A percentile compares a stretch with the other conserved stretches of the same genome.
These are phyloP conservation scores for Brachyhypopomus occidentalis DNA, from an alignment of 2,113 vertebrate species.

Conservation along the genomic window DNA sequence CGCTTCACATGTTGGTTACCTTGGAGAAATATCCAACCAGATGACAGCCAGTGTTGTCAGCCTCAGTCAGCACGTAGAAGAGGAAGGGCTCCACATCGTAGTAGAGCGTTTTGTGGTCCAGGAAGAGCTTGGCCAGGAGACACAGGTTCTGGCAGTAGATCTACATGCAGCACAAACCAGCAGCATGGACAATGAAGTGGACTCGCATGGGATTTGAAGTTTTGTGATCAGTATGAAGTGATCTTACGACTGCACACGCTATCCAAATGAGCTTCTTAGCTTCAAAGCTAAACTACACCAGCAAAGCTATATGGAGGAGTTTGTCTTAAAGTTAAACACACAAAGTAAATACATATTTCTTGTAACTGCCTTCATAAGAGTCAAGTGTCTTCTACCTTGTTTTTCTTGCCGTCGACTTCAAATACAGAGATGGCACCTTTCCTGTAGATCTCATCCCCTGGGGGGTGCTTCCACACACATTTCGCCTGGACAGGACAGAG, in stretches of 20 bases:
- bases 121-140: constrained; percentile 88
- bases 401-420: constrained; percentile 97
- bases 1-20: constrained; percentile 63
- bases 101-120: constrained; percentile 90
- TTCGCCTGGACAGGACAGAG: constrained; percentile 79
- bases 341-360: too few species aligned
- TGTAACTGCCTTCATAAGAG: too few species aligned
- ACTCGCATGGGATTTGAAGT: background rate
- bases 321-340: too few species aligned
- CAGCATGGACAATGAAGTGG: background rate
- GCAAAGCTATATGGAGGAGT: too few species aligned
- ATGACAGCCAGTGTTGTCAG: constrained; percentile 88
- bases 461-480: constrained; percentile 97
- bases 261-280: too few species aligned
- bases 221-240: too few species aligned
- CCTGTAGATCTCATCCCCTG: constrained; percentile 94
- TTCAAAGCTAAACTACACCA: background rate
- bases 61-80: constrained; percentile 91
- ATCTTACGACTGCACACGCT: too few species aligned
- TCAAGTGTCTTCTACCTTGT: constrained; percentile 79
- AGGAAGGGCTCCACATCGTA: constrained; percentile 91
- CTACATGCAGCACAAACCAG: constrained; percentile 59
- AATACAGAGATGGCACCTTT: constrained; percentile 96
- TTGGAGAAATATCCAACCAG: constrained; percentile 91
- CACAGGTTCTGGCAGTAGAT: constrained; percentile 93